A percentile compares a stretch with the other conserved stretches of the same genome.
These are phyloP conservation scores for Borostomias antarcticus DNA, from an alignment of 2,797 vertebrate species.

Conservation along the genomic window DNA sequence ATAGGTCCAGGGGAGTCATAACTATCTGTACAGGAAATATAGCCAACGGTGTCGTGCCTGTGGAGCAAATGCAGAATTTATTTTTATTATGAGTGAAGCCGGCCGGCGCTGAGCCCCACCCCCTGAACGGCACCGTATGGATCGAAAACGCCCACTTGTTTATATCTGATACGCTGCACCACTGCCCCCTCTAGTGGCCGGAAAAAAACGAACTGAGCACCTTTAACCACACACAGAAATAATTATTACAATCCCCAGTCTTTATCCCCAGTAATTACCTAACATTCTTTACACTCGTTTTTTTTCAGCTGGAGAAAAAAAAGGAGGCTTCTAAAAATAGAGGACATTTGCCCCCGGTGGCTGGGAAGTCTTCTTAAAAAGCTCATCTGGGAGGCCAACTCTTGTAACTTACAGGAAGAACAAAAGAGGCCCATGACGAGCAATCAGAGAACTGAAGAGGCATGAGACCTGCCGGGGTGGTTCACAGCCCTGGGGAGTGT, in stretches of 20 bases:
- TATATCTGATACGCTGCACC: no score
- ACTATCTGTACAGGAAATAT: no score
- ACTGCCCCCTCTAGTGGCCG: no score
- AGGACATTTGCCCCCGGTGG: constrained; percentile 19
- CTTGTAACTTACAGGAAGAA: constrained; percentile 30
- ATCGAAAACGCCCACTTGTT: no score
- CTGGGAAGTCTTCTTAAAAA: constrained; percentile 5
- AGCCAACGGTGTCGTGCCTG: no score
- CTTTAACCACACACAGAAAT: not conserved
- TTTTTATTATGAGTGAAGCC: no score
- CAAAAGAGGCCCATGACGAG: constrained; percentile 54
- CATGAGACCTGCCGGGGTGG: constrained; percentile 43
- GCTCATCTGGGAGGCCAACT: constrained; percentile 8
- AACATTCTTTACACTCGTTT: not conserved
- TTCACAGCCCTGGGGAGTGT: constrained; percentile 40
- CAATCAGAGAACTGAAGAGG: constrained; percentile 42
- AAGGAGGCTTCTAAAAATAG: constrained; percentile 23
- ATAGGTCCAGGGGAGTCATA: no score
- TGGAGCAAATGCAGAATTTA: no score
- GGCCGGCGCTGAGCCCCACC: no score
- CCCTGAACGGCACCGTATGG: no score
- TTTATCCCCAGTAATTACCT: not conserved
- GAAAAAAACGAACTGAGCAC: no score
- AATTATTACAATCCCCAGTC: not conserved
- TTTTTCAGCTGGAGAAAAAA: not conserved